Conservation (phyloP, 1,140 invertebrate genomes). For the Phymorhynchus buccinoides region DNA sequence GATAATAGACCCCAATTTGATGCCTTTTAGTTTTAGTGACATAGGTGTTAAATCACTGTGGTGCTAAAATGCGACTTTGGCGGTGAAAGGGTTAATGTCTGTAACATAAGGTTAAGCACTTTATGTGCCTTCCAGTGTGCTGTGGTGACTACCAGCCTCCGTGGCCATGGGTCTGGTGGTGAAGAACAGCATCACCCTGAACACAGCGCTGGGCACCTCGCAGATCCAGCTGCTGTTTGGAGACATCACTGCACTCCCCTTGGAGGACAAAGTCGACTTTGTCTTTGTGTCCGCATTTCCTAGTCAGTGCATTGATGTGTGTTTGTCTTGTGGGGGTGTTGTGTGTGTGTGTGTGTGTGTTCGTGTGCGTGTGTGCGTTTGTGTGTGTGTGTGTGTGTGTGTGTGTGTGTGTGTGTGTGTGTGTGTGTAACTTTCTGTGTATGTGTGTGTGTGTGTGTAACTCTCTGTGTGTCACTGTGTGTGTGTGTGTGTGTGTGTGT, state of each 20-base stretch:
- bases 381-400: neutral
- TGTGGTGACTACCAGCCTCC: too few species aligned
- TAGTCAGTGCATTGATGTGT: conserved; percentile 48
- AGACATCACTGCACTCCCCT: conserved; percentile 66
- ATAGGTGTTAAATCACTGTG: too few species aligned
- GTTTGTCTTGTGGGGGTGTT: too few species aligned
- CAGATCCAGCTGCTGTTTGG: conserved; percentile 66
- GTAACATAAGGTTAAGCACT: too few species aligned
- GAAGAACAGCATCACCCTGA: conserved; percentile 47
- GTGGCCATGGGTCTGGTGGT: conserved; percentile 32
- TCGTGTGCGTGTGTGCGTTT: neutral
- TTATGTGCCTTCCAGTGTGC: too few species aligned
- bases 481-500: neutral
- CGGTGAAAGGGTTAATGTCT: too few species aligned
- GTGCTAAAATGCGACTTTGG: too few species aligned
- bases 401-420: neutral
- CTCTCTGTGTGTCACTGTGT: neutral
- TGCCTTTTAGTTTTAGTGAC: too few species aligned
- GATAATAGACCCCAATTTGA: too few species aligned
- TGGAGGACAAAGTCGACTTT: conserved; percentile 66
- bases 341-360: conserved; percentile 18
- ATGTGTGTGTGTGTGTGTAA: neutral
- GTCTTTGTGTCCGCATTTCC: conserved; percentile 71
- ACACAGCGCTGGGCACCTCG: conserved; percentile 56
- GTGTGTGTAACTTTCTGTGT: neutral